Conservation (phyloP, 2,888 invertebrate species). For the Sabatieria punctata region DNA sequence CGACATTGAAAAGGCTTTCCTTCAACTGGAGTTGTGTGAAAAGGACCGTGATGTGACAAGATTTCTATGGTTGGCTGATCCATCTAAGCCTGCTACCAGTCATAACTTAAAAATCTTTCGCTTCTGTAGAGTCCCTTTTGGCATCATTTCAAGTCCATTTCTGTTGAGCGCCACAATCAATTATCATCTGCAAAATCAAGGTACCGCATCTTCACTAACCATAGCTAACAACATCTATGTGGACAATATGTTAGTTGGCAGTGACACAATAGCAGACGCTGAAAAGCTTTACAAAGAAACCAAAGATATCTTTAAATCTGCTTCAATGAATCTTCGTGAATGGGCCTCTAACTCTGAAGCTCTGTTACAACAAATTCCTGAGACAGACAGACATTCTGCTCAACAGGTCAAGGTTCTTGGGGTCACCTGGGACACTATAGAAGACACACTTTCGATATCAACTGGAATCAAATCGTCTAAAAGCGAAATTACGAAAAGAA, state of each 20-base stretch:
- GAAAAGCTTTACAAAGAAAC: slow-evolving; percentile 1
- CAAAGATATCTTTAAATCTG: slow-evolving; percentile 11
- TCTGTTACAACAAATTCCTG: neutral
- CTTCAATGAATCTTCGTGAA: slow-evolving; percentile 9
- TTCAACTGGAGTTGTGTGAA: slow-evolving; percentile 6
- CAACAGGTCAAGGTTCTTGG: slow-evolving; percentile 7
- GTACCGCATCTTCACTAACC: neutral
- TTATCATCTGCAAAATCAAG: slow-evolving; percentile 1
- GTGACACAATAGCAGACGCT: slow-evolving; percentile 8
- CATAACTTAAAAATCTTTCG: slow-evolving; percentile 10
- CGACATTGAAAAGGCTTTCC: slow-evolving; percentile 13
- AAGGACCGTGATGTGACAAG: slow-evolving; percentile 11
- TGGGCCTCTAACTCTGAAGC: slow-evolving; percentile 5
- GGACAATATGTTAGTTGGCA: slow-evolving; percentile 12
- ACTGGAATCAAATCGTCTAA: neutral
- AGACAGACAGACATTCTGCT: neutral
- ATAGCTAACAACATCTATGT: slow-evolving; percentile 13
- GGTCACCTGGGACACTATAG: slow-evolving; percentile 1
- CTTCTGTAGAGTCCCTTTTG: slow-evolving; percentile 12
- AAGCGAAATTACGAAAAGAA: slow-evolving; percentile 9
- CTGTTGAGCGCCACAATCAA: slow-evolving; percentile 4
- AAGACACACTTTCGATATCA: neutral
- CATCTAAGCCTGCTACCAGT: neutral
- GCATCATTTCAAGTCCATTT: slow-evolving; percentile 7
- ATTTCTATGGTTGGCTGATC: slow-evolving; percentile 12